Base-by-base conservation (phyloP, 2,888 invertebrate species). In the Anodontia alba region DNA sequence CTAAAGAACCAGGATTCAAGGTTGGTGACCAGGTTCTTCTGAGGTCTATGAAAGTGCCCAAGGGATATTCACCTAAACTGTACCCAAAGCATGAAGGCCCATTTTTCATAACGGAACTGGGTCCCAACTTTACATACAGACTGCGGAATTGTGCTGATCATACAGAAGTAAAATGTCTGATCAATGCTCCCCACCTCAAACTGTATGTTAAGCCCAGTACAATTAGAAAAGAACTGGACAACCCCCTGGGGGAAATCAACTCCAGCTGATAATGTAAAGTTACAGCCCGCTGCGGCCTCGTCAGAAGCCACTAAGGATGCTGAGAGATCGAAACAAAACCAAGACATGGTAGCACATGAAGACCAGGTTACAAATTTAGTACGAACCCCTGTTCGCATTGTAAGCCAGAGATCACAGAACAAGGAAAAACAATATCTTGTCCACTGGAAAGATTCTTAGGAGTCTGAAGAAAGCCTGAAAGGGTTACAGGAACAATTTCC, bases 61-160 rank as follows among this genome's bases (percentile, higher is more conserved):
- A 62, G 2, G 83, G 83, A 2, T 23, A 57, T 1, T 83, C 83
- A 17, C 73, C 74, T 8, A 83, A 83, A 51, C 68, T 83, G 12
- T 57, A 43, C 66, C 69, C 42, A 17, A 69, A 74, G 33, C 51
- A 42, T 51, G 20, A 66, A 66, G 66, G 71, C 8, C 74, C 83
- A 12, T 78, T 66, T 26, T 70, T 38, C 29, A 80, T 80, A 51
- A 33, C 36, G 1, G 73, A 66, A 31, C 26, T 76, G 12, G 79
- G 77, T 33, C 76, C 73, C 17, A 80, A 80, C 43, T 80, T 57
- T 36, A 83, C 76, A 8, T 78, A 76, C 38, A 51, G 46, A 26
- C 66, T 80, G 10, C 29, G 36, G 36, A 26, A 46, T 20, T 72
- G 67, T 29, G 15, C 31, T 17, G 62, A 42, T 36, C 46, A 76